Conservation (phyloP, 2,888 invertebrate genomes). For the Phaonia tiefii region DNA sequence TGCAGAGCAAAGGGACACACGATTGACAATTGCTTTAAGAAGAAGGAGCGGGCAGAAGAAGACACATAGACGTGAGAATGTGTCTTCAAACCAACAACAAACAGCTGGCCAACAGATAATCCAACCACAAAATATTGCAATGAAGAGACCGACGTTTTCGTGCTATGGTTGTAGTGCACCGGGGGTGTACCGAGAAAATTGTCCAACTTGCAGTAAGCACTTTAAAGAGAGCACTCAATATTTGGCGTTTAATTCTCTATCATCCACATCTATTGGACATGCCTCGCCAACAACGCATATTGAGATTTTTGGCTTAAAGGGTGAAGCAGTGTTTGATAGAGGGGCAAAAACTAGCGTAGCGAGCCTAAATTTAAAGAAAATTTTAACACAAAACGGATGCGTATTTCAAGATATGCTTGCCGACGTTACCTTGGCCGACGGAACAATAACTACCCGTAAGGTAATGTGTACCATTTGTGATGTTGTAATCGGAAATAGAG, state of each 20-base stretch:
- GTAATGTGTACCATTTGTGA: slow-evolving; percentile 27
- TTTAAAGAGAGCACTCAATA: slow-evolving; percentile 36
- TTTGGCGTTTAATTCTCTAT: slow-evolving; percentile 29
- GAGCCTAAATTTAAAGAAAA: slow-evolving; percentile 14
- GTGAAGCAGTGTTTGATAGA: slow-evolving; percentile 13
- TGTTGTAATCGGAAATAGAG: slow-evolving; percentile 1
- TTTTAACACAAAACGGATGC: slow-evolving; percentile 47
- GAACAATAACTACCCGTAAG: slow-evolving; percentile 3
- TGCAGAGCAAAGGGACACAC: not conserved
- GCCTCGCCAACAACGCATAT: slow-evolving; percentile 13
- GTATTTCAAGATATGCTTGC: slow-evolving; percentile 43
- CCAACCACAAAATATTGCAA: not conserved
- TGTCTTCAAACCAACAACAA: not conserved
- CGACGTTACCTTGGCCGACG: slow-evolving; percentile 57
- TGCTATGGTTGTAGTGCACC: slow-evolving; percentile 1
- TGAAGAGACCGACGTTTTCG: slow-evolving; percentile 1
- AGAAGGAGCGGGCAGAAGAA: not conserved
- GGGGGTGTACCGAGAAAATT: not conserved
- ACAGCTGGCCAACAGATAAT: not conserved
- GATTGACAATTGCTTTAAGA: not conserved
- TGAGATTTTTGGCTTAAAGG: not conserved
- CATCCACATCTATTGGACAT: not conserved
- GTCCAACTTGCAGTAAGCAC: not conserved
- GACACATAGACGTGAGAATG: not conserved
- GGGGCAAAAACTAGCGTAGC: slow-evolving; percentile 10